Percentiles rank a stretch among this genome's conserved stretches.
Evolutionary conservation across 2,113 vertebrate species (phyloP).

Genomic region (Nerophis lumbriciformis): DNA sequence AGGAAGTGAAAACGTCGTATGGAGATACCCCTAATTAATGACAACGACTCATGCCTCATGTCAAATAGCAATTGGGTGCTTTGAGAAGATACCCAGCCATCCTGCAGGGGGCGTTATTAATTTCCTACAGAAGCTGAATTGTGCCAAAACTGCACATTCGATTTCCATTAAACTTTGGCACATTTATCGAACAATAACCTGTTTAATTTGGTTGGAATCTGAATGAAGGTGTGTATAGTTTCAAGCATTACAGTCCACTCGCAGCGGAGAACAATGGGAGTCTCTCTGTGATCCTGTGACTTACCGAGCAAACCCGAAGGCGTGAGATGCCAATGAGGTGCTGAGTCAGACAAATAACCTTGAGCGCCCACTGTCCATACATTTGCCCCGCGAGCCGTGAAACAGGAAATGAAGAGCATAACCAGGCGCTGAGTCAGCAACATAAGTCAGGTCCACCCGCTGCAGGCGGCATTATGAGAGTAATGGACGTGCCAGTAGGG

Average conservation of each 20-base stretch:
- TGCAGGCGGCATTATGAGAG: conserved; percentile 36
- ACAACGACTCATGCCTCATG: too few relatives aligned
- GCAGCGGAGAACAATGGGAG: not conserved
- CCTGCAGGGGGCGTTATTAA: too few relatives aligned
- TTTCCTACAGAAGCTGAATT: too few relatives aligned
- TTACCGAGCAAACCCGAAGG: conserved; percentile 13
- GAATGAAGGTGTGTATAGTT: too few relatives aligned
- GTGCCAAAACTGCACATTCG: too few relatives aligned
- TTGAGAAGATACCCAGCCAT: too few relatives aligned
- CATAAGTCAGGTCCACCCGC: conserved; percentile 53
- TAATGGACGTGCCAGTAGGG: conserved; percentile 53
- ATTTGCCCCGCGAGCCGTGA: conserved; percentile 63
- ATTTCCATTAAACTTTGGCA: too few relatives aligned
- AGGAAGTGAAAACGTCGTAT: too few relatives aligned
- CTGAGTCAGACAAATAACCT: conserved; percentile 66
- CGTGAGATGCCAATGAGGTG: conserved; percentile 55
- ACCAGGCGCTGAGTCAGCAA: conserved; percentile 67
- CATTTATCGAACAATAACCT: too few relatives aligned
- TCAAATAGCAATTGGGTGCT: too few relatives aligned
- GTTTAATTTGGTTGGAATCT: too few relatives aligned
- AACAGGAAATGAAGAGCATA: conserved; percentile 69
- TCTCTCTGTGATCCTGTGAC: conserved; percentile 32
- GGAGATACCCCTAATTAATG: too few relatives aligned
- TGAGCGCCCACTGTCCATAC: conserved; percentile 59
- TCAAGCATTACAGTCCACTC: not conserved